A percentile compares a stretch with the other conserved stretches of the same genome.
These are phyloP conservation scores for Batillaria attramentaria DNA, from an alignment of 1,140 invertebrate genomes.

Conservation along the genomic window DNA sequence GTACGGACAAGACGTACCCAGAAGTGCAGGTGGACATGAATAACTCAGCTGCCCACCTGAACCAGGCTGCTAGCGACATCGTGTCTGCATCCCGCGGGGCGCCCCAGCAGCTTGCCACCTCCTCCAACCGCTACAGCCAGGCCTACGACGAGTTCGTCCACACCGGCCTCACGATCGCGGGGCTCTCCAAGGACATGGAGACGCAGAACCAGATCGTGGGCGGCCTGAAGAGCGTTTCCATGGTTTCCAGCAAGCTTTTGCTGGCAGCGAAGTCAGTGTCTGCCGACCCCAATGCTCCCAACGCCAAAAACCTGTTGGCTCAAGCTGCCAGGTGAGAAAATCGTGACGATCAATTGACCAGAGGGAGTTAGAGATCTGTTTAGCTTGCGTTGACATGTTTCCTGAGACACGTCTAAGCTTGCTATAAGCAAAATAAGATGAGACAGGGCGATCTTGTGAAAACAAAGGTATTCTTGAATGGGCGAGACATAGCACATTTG, in stretches of 20 bases:
- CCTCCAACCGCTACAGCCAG: conserved; percentile 82
- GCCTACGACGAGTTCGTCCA: conserved; percentile 82
- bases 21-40: conserved; percentile 90
- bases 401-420: too few species aligned
- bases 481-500: background rate
- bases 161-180: conserved; percentile 62
- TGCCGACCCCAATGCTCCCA: conserved; percentile 89
- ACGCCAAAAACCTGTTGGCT: conserved; percentile 90
- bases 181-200: conserved; percentile 62
- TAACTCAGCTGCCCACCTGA: conserved; percentile 85
- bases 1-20: conserved; percentile 59
- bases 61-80: conserved; percentile 85
- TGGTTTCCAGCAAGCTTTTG: conserved; percentile 89
- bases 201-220: conserved; percentile 80
- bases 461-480: background rate
- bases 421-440: too few species aligned
- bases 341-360: too few species aligned
- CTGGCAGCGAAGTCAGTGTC: conserved; percentile 90
- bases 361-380: too few species aligned
- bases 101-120: conserved; percentile 80
- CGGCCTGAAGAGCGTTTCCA: conserved; percentile 89
- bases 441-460: background rate
- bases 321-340: conserved; percentile 83
- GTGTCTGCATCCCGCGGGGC: conserved; percentile 78
- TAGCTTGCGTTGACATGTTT: too few species aligned